phyloP scores from a whole-genome alignment of 2,888 invertebrate genomes.

The Keiferia lycopersicella region DNA sequence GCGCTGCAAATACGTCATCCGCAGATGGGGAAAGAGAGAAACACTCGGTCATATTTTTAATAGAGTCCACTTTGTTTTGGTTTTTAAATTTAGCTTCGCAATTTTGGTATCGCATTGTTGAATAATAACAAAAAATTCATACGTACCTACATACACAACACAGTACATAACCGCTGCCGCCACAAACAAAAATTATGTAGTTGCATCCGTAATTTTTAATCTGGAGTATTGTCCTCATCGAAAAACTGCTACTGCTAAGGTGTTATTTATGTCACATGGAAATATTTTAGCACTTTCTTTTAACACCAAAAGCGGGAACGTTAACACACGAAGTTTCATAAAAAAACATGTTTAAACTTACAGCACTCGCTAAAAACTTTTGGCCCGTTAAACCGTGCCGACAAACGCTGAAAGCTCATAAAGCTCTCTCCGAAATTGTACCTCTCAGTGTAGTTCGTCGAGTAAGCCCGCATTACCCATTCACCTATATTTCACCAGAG shows the following conservation, averaged over 20 bases:
- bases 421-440: background rate
- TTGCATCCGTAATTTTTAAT: no score
- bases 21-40: slow-evolving; percentile 22
- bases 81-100: background rate
- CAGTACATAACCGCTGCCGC: no score
- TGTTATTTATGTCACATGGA: no score
- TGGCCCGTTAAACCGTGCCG: background rate
- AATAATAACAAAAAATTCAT: no score
- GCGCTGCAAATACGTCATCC: slow-evolving; percentile 27
- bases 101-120: no score
- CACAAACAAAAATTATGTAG: no score
- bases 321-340: no score
- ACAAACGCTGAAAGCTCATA: background rate
- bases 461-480: slow-evolving; percentile 11
- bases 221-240: no score
- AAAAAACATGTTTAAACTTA: background rate
- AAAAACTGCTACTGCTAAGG: no score
- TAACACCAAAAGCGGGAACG: no score
- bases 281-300: no score
- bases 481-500: slow-evolving; percentile 16
- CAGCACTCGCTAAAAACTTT: background rate
- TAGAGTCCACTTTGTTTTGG: background rate
- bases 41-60: slow-evolving; percentile 15
- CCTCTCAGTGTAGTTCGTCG: background rate
- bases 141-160: no score